Base-by-base conservation (phyloP, 2,888 invertebrate genomes). In the Siphonodentalium dalli region DNA sequence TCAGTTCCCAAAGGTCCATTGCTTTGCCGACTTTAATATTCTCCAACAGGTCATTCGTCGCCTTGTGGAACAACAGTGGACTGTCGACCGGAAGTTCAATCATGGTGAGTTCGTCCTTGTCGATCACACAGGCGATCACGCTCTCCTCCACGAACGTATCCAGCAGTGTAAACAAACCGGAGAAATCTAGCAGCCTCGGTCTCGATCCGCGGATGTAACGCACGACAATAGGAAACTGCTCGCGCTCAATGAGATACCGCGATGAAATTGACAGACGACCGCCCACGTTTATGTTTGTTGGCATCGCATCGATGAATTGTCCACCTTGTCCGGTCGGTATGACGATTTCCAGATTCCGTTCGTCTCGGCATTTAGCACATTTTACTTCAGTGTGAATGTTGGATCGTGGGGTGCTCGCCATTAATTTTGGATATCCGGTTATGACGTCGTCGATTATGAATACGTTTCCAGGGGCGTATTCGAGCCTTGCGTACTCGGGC, bases 141-240 rank as follows among this genome's bases (percentile, higher is more conserved):
- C 65, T 68, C 2, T 65, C 65, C 52, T 72, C 74, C 38, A 69
- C 66, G 41, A 71, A 74, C 1, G 71, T 68, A 54, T 74, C 74
- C 3, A 74, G 58, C 7, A 72, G 54, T 0, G 71, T 72, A 44
- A 74, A 69, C 41, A 72, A 53, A 1, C 68, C 67, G 2, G 71
- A 70, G 43, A 68, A 70, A 3, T 63, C 54, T 2, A 66, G 67
- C 13, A 74, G 60, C 7, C 74, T 63, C 5, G 70, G 72, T 21
- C 61, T 58, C 23, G 62, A 61, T 18, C 71, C 70, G 39, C 70
- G 68, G 13, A 71, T 66, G 42, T 66, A 74, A 7, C 71, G 60
- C 9, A 72, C 68, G 24, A 74, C 53, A n/a, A 65, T 57, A 1
- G 74, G 74, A 48, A 69, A 74, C 28, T 70, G 69, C 40, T 70